phyloP scores from a whole-genome alignment of 2,888 invertebrate genomes.

The Cheilosia vulpina region DNA sequence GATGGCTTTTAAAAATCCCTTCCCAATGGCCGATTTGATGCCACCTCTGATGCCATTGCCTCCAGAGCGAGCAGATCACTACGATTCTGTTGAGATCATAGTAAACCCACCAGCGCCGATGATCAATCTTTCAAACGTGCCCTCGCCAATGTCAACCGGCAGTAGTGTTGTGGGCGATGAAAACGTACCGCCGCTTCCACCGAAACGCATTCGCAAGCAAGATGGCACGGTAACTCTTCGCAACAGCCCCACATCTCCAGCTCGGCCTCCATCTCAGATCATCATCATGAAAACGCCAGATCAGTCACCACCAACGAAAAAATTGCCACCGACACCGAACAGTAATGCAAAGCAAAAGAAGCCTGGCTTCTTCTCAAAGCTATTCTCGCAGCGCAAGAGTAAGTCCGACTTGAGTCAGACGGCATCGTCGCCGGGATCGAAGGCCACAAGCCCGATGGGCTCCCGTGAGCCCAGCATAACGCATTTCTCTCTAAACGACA shows the following conservation, averaged over 20 bases:
- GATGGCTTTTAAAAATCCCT: conserved; percentile 93
- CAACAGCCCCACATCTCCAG: conserved; percentile 69
- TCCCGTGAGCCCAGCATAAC: conserved; percentile 81
- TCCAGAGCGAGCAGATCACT: conserved; percentile 83
- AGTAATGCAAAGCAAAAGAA: conserved; percentile 85
- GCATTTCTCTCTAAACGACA: conserved; percentile 80
- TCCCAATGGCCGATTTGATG: conserved; percentile 86
- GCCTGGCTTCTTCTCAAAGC: conserved; percentile 87
- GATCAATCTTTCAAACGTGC: conserved; percentile 83
- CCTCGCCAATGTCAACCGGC: conserved; percentile 53
- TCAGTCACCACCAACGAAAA: conserved; percentile 85
- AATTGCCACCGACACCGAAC: conserved; percentile 84
- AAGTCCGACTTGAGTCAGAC: conserved; percentile 83
- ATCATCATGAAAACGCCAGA: conserved; percentile 82
- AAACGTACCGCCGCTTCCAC: conserved; percentile 91
- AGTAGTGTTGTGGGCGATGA: conserved; percentile 84
- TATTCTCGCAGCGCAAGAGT: conserved; percentile 86
- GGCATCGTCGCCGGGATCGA: conserved; percentile 76
- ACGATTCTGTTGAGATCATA: conserved; percentile 82
- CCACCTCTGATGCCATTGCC: conserved; percentile 80
- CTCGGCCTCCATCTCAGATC: conserved; percentile 80
- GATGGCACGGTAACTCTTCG: conserved; percentile 52
- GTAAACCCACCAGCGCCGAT: conserved; percentile 84
- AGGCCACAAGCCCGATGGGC: conserved; percentile 77
- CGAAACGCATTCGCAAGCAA: conserved; percentile 88